Percentiles rank a stretch among this genome's conserved stretches.
Conservation (phyloP, 2,113 vertebrate species). For the Larimichthys crocea region DNA sequence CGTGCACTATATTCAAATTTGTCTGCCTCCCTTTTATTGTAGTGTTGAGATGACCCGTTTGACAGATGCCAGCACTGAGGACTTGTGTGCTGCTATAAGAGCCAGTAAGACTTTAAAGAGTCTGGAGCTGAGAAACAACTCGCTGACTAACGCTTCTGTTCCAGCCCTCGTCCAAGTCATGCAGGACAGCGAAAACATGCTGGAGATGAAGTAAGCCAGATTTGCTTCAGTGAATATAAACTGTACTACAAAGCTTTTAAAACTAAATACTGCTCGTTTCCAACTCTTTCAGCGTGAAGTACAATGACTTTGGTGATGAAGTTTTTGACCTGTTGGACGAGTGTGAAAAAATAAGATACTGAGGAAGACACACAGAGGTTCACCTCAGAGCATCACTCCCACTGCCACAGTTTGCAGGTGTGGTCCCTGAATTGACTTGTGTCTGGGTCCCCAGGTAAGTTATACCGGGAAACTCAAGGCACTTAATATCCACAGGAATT, state of each 20-base stretch:
- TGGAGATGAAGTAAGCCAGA: slow-evolving; percentile 71
- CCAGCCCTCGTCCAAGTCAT: slow-evolving; percentile 70
- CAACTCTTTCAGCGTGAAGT: slow-evolving; percentile 73
- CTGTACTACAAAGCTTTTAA: background rate
- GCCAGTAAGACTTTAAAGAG: slow-evolving; percentile 66
- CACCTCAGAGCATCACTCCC: background rate
- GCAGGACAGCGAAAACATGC: slow-evolving; percentile 65
- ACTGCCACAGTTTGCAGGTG: background rate
- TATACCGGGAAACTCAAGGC: no score
- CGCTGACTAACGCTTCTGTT: slow-evolving; percentile 69
- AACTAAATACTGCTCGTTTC: background rate
- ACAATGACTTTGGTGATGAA: slow-evolving; percentile 81
- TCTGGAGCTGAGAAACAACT: slow-evolving; percentile 80
- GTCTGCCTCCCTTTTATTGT: background rate
- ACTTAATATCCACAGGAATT: no score
- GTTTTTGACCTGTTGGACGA: slow-evolving; percentile 67
- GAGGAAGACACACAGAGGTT: slow-evolving; percentile 14
- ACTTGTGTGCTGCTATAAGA: slow-evolving; percentile 74
- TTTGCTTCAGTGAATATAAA: background rate
- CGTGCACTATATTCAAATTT: background rate
- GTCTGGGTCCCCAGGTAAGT: no score
- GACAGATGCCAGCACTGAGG: slow-evolving; percentile 73
- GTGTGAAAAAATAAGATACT: slow-evolving; percentile 75
- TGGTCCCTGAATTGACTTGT: no score
- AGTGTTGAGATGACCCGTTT: slow-evolving; percentile 76